These are phyloP conservation scores for Formica exsecta DNA, from an alignment of 1,140 invertebrate genomes.

Conservation along the genomic window DNA sequence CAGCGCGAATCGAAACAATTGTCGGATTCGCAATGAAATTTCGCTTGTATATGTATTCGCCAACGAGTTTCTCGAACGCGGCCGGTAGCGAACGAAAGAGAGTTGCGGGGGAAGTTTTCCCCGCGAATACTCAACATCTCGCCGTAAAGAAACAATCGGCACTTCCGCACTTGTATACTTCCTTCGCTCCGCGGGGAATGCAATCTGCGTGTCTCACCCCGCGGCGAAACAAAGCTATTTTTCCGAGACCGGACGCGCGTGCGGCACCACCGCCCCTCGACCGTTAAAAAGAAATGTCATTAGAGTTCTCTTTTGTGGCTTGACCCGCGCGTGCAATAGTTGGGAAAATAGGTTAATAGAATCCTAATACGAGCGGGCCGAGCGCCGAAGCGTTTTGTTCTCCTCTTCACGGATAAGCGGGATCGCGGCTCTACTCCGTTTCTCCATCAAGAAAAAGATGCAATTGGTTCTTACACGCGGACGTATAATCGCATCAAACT, in stretches of 20 bases:
- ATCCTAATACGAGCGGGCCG: constrained; percentile 64
- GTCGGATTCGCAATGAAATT: constrained; percentile 41
- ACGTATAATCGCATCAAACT: constrained; percentile 70
- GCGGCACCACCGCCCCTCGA: background rate
- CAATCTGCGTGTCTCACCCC: constrained; percentile 46
- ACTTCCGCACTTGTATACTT: constrained; percentile 7
- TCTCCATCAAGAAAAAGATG: constrained; percentile 46
- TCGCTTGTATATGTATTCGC: constrained; percentile 13
- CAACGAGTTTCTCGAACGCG: constrained; percentile 20
- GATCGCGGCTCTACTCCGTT: background rate
- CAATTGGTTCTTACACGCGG: constrained; percentile 70
- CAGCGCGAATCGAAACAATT: constrained; percentile 31
- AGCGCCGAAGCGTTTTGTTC: constrained; percentile 50
- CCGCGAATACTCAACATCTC: constrained; percentile 57
- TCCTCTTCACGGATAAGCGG: background rate
- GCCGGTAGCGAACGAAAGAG: background rate
- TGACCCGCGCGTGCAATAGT: constrained; percentile 51
- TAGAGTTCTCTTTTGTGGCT: constrained; percentile 58
- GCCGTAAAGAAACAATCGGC: constrained; percentile 50
- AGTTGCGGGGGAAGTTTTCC: constrained; percentile 27
- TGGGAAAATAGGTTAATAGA: constrained; percentile 72
- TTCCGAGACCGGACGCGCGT: background rate
- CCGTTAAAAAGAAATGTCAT: constrained; percentile 61
- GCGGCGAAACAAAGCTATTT: constrained; percentile 55
- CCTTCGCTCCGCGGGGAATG: background rate